A percentile compares a stretch with the other conserved stretches of the same genome.
phyloP scores from a whole-genome alignment of 2,888 invertebrate species.

The Thera britannica region DNA sequence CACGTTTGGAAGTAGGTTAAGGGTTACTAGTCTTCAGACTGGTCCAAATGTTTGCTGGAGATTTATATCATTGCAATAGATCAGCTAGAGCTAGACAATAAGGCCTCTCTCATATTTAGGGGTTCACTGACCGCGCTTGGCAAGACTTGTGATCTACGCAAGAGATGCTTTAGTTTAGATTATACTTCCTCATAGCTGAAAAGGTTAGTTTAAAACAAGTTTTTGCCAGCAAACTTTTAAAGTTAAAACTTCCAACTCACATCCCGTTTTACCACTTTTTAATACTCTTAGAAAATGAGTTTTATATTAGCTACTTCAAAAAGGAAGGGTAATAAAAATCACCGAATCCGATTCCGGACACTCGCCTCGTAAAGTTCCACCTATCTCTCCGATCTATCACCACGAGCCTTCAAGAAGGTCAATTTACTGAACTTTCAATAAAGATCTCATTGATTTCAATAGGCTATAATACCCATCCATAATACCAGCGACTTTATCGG shows the following conservation, averaged over 20 bases:
- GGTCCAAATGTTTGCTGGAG: not conserved
- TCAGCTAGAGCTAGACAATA: too few relatives aligned
- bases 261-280: slow-evolving; percentile 11
- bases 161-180: too few relatives aligned
- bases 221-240: not conserved
- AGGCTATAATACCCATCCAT: slow-evolving; percentile 68
- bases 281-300: slow-evolving; percentile 17
- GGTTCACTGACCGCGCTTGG: too few relatives aligned
- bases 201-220: not conserved
- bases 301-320: slow-evolving; percentile 15
- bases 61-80: not conserved
- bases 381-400: slow-evolving; percentile 40
- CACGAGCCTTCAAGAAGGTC: slow-evolving; percentile 50
- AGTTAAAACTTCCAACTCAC: not conserved
- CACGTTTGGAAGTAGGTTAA: not conserved
- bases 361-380: slow-evolving; percentile 39
- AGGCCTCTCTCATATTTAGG: too few relatives aligned
- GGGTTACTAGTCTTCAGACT: not conserved
- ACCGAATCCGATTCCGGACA: slow-evolving; percentile 23
- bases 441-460: slow-evolving; percentile 79
- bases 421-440: slow-evolving; percentile 73
- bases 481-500: slow-evolving; percentile 73
- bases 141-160: too few relatives aligned
- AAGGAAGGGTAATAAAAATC: slow-evolving; percentile 20
- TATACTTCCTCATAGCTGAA: not conserved